Conservation (phyloP, 2,888 invertebrate genomes). For the Cremastobaeus sp. region DNA sequence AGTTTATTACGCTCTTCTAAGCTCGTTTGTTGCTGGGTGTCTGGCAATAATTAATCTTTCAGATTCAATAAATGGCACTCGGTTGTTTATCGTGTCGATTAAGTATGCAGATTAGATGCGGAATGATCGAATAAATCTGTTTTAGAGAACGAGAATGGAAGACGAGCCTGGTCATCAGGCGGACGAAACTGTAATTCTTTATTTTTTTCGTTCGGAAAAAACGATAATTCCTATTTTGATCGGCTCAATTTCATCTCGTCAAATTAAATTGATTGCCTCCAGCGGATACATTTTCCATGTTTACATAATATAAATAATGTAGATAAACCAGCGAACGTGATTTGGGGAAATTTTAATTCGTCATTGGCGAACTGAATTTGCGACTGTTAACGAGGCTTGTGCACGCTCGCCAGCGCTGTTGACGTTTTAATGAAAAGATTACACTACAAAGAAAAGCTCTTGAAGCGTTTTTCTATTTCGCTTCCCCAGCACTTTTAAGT, state of each 20-base stretch:
- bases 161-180: slow-evolving; percentile 14
- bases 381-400: too few species aligned
- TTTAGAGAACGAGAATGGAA: slow-evolving; percentile 6
- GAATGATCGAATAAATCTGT: slow-evolving; percentile 10
- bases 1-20: neutral
- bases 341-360: too few species aligned
- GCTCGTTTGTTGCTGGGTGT: too few species aligned
- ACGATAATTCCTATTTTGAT: too few species aligned
- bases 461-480: neutral
- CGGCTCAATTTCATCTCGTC: too few species aligned
- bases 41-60: neutral
- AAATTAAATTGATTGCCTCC: too few species aligned
- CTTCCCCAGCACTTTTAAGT: slow-evolving; percentile 2
- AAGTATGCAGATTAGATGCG: slow-evolving; percentile 28
- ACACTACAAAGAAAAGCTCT: neutral
- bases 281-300: too few species aligned
- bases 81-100: slow-evolving; percentile 4
- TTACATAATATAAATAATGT: too few species aligned
- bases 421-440: neutral
- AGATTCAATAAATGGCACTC: neutral
- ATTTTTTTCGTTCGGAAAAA: neutral
- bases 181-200: neutral
- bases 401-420: neutral
- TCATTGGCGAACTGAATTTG: too few species aligned
- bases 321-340: too few species aligned